Conservation (phyloP, 2,113 vertebrate species). For the Centrocercus urophasianus region DNA sequence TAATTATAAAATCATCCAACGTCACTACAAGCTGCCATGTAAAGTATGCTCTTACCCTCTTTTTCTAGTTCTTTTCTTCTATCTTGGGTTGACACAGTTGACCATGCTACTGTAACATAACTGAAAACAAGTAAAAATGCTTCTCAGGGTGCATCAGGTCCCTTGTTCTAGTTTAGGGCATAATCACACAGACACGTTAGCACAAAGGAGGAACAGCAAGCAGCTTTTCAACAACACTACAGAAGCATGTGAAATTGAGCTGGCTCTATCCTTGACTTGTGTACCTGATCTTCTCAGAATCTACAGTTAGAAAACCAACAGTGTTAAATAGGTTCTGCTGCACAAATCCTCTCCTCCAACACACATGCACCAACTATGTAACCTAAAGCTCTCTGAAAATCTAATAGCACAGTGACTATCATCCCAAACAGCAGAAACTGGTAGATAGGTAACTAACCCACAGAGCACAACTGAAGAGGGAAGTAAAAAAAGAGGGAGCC, state of each 20-base stretch:
- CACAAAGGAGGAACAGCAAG: neutral
- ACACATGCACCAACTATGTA: neutral
- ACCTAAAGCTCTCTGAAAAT: neutral
- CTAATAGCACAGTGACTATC: neutral
- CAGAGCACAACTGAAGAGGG: neutral
- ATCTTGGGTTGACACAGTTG: accelerated
- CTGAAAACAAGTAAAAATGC: neutral
- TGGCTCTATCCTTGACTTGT: neutral
- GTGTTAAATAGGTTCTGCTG: neutral
- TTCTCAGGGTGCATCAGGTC: neutral
- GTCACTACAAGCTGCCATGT: neutral
- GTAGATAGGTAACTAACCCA: neutral
- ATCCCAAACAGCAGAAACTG: neutral
- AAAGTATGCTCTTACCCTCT: neutral
- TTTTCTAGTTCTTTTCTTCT: neutral
- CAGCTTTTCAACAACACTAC: neutral
- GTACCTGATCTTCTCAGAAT: neutral
- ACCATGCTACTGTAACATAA: neutral
- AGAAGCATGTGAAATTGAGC: neutral
- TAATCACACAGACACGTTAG: neutral
- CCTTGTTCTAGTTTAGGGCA: neutral
- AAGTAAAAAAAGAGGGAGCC: neutral
- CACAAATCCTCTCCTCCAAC: neutral
- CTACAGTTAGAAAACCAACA: neutral
- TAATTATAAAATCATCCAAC: neutral